phyloP scores from a whole-genome alignment of 2,888 invertebrate species.

The Patella ulyssiponensis region DNA sequence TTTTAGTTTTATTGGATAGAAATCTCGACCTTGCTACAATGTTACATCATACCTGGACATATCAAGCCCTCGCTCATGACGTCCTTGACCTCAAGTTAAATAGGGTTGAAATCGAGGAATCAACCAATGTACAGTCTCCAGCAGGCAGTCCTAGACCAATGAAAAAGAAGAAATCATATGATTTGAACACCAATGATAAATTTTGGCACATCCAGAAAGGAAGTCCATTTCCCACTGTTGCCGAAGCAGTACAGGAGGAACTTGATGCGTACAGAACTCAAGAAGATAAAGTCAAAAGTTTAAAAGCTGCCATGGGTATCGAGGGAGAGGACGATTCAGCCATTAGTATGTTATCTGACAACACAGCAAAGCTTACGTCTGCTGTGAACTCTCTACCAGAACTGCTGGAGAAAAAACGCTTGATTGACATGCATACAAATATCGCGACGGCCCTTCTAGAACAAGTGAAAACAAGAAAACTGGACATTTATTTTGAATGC shows the following conservation, averaged over 20 bases:
- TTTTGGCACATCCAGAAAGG: slow-evolving; percentile 96
- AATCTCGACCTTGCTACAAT: slow-evolving; percentile 98
- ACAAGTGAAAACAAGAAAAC: slow-evolving; percentile 81
- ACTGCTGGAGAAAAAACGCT: slow-evolving; percentile 94
- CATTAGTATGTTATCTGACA: slow-evolving; percentile 79
- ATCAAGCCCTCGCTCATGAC: slow-evolving; percentile 97
- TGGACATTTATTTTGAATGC: slow-evolving; percentile 96
- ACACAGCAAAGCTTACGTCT: slow-evolving; percentile 83
- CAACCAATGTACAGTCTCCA: slow-evolving; percentile 68
- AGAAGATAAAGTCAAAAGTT: slow-evolving; percentile 95
- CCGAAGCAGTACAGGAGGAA: slow-evolving; percentile 98
- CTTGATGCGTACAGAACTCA: slow-evolving; percentile 93
- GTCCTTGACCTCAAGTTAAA: slow-evolving; percentile 93
- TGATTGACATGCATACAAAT: slow-evolving; percentile 99
- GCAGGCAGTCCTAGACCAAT: slow-evolving; percentile 63
- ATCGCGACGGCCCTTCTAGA: slow-evolving; percentile 85
- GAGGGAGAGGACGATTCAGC: slow-evolving; percentile 89
- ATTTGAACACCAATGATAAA: slow-evolving; percentile 89
- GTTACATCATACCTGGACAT: slow-evolving; percentile 99
- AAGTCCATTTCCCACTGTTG: slow-evolving; percentile 81
- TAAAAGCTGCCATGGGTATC: slow-evolving; percentile 94
- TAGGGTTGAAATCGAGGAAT: slow-evolving; percentile 82
- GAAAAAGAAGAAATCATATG: slow-evolving; percentile 87
- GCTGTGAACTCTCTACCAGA: slow-evolving; percentile 95
- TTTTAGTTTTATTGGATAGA: slow-evolving; percentile 92